phyloP scores from a whole-genome alignment of 1,140 invertebrate genomes.

The Paraescarpia echinospica region DNA sequence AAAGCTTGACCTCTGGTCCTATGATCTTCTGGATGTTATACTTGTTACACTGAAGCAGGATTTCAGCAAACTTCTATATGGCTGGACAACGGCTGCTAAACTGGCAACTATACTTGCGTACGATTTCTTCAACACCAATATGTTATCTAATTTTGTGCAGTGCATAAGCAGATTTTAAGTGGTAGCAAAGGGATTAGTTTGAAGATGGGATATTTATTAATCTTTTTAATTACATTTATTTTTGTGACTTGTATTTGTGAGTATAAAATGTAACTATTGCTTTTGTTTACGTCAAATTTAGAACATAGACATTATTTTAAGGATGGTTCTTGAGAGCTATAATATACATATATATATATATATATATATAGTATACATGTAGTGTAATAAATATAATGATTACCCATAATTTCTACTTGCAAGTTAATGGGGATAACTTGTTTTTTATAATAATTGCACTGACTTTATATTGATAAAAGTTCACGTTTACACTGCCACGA shows the following conservation, averaged over 20 bases:
- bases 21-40: background rate
- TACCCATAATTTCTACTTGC: too few species aligned
- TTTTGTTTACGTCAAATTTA: too few species aligned
- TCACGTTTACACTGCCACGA: background rate
- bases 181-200: background rate
- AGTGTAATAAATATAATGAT: too few species aligned
- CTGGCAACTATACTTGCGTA: background rate
- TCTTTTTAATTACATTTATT: background rate
- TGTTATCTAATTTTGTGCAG: background rate
- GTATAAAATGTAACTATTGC: too few species aligned
- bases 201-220: background rate
- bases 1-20: background rate
- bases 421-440: background rate
- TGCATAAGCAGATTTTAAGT: background rate
- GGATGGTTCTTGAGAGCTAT: too few species aligned
- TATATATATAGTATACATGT: too few species aligned
- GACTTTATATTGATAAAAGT: background rate
- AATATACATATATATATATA: too few species aligned
- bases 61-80: conserved; percentile 17
- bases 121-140: background rate
- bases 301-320: too few species aligned
- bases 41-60: background rate
- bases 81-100: conserved; percentile 6
- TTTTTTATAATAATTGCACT: background rate
- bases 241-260: too few species aligned